Evolutionary conservation across 1,140 invertebrate genomes (phyloP).

Genomic region (Eupeodes corollae): DNA sequence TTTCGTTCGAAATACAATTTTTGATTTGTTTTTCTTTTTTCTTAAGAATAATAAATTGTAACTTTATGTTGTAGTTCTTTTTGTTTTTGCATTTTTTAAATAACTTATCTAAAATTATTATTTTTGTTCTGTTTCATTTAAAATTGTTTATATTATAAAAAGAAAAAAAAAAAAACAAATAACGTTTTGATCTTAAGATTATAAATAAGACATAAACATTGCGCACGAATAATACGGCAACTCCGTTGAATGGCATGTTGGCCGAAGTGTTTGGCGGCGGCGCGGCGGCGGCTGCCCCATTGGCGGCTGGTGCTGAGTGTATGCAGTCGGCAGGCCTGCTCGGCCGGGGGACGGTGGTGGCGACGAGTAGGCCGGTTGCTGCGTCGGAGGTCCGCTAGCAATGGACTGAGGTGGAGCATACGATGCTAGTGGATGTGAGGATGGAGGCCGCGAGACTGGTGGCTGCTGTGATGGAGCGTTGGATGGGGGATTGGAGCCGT

Average conservation of each 20-base stretch:
- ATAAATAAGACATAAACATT: too few relatives aligned
- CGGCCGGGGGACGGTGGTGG: conserved; percentile 19
- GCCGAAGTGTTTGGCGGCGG: conserved; percentile 21
- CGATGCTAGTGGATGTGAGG: conserved; percentile 17
- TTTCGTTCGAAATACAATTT: too few relatives aligned
- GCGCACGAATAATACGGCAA: conserved; percentile 7
- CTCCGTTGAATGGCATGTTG: conserved; percentile 20
- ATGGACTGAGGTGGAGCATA: conserved; percentile 29
- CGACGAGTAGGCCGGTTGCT: conserved; percentile 7
- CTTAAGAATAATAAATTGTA: too few relatives aligned
- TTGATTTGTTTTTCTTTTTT: too few relatives aligned
- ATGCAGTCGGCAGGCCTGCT: conserved; percentile 8
- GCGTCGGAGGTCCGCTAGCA: conserved; percentile 14
- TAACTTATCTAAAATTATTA: too few relatives aligned
- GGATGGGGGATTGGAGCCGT: conserved; percentile 16
- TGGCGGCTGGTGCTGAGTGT: conserved; percentile 6
- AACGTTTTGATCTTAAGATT: too few relatives aligned
- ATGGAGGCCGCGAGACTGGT: conserved; percentile 7
- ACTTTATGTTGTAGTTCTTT: too few relatives aligned
- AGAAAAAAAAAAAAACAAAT: too few relatives aligned
- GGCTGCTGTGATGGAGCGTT: conserved; percentile 10
- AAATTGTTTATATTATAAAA: too few relatives aligned
- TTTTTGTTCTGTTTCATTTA: too few relatives aligned
- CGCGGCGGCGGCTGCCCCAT: conserved; percentile 10
- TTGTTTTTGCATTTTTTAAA: too few relatives aligned